Conservation (phyloP, 2,888 invertebrate species). For the Busseola fusca region DNA sequence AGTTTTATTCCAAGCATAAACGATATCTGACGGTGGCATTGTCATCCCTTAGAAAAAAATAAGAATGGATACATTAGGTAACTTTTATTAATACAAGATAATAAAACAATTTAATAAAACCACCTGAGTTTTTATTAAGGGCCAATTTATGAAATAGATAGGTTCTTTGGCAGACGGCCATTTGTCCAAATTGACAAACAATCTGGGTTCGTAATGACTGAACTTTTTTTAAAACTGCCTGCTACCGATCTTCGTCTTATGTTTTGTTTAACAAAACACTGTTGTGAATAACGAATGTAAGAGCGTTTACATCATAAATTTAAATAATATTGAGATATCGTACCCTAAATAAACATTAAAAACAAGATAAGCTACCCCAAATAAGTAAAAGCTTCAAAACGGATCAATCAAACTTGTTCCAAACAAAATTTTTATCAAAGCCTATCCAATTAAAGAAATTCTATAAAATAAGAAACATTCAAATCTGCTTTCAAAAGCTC, state of each 20-base stretch:
- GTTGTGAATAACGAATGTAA: neutral
- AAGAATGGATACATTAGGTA: neutral
- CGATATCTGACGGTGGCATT: neutral
- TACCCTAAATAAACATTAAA: slow-evolving; percentile 9
- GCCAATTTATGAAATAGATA: neutral
- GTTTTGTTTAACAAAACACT: neutral
- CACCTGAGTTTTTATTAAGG: neutral
- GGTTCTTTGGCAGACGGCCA: neutral
- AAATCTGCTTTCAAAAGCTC: slow-evolving; percentile 27
- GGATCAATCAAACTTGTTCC: slow-evolving; percentile 32
- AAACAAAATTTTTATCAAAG: slow-evolving; percentile 22
- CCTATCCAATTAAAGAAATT: slow-evolving; percentile 36
- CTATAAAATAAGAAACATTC: slow-evolving; percentile 32
- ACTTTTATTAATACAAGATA: neutral
- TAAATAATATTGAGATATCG: neutral
- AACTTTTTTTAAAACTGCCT: neutral
- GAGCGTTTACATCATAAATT: neutral
- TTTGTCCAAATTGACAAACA: neutral
- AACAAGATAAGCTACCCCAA: slow-evolving; percentile 14
- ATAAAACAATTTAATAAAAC: too few species aligned
- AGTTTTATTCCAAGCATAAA: neutral
- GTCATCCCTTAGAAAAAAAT: neutral
- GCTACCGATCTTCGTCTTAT: neutral
- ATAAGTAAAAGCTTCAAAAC: slow-evolving; percentile 18
- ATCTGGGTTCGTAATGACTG: too few species aligned